Percentiles rank a stretch among this genome's conserved stretches.
These are phyloP conservation scores for Lepus americanus DNA, from an alignment of 2,113 vertebrate species.

Conservation along the genomic window DNA sequence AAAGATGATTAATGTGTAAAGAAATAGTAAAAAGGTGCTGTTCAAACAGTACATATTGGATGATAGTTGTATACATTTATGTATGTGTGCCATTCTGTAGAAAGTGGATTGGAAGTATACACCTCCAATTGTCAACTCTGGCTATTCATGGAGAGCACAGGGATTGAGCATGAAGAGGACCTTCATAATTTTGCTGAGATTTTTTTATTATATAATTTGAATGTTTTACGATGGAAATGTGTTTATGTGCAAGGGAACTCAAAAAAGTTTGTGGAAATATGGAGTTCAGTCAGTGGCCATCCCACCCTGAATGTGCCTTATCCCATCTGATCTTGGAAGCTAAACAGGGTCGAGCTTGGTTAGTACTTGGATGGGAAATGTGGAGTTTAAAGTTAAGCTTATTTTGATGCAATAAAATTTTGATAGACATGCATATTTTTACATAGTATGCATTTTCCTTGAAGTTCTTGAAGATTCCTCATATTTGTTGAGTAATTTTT, in stretches of 20 bases:
- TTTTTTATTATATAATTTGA: conserved; percentile 24
- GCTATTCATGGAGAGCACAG: not conserved
- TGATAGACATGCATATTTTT: too few species aligned
- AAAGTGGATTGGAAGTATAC: not conserved
- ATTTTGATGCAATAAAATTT: too few species aligned
- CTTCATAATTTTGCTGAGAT: not conserved
- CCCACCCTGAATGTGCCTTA: too few species aligned
- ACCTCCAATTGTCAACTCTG: not conserved
- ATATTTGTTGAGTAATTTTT: not conserved
- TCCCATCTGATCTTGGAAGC: too few species aligned
- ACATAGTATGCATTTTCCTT: too few species aligned
- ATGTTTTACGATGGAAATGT: not conserved
- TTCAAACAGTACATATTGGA: too few species aligned
- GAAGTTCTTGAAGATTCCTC: too few species aligned
- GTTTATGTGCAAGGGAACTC: not conserved
- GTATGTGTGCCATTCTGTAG: not conserved
- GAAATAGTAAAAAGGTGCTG: not conserved
- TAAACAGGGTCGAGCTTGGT: too few species aligned
- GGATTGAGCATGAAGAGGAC: not conserved
- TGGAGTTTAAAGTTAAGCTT: too few species aligned
- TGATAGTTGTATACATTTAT: not conserved
- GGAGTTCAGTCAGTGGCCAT: too few species aligned
- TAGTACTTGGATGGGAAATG: too few species aligned
- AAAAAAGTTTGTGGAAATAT: too few species aligned
- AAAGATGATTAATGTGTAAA: not conserved